Evolutionary conservation across 2,113 vertebrate species (phyloP).

Genomic region (Strigops habroptila): DNA sequence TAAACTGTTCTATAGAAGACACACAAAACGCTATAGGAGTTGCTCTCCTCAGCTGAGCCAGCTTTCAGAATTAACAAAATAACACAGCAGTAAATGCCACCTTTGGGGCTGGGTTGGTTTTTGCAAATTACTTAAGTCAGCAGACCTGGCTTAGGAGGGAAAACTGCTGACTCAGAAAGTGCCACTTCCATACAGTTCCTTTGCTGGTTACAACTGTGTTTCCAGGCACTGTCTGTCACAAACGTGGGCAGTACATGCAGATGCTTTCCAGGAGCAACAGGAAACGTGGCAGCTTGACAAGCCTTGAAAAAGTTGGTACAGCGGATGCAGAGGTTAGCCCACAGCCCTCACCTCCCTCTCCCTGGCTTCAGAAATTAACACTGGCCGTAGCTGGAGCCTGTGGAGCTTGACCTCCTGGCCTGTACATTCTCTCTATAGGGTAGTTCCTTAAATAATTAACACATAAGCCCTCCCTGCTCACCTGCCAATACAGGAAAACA

Average conservation of each 20-base stretch:
- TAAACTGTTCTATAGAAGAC: not conserved
- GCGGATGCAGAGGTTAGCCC: not conserved
- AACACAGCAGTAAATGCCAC: not conserved
- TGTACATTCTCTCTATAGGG: not conserved
- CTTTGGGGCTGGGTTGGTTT: not conserved
- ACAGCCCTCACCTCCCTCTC: not conserved
- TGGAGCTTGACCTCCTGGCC: not conserved
- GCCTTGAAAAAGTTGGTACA: not conserved
- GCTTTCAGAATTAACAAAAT: not conserved
- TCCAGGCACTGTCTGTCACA: not conserved
- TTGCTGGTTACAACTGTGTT: not conserved
- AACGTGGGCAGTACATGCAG: accelerated
- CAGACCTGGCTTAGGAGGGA: not conserved
- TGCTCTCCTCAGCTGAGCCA: not conserved
- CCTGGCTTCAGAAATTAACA: not conserved
- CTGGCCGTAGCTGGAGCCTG: accelerated
- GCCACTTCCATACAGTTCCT: not conserved
- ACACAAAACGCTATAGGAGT: not conserved
- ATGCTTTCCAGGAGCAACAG: constrained; percentile 15
- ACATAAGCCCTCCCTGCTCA: not conserved
- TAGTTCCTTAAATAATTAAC: not conserved
- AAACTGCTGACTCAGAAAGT: not conserved
- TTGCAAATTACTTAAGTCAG: not conserved
- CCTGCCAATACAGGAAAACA: not conserved
- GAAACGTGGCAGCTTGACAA: not conserved